A percentile compares a stretch with the other conserved stretches of the same genome.
These are phyloP conservation scores for Geotrypetes seraphini DNA, from an alignment of 2,797 vertebrate genomes.

Conservation along the genomic window DNA sequence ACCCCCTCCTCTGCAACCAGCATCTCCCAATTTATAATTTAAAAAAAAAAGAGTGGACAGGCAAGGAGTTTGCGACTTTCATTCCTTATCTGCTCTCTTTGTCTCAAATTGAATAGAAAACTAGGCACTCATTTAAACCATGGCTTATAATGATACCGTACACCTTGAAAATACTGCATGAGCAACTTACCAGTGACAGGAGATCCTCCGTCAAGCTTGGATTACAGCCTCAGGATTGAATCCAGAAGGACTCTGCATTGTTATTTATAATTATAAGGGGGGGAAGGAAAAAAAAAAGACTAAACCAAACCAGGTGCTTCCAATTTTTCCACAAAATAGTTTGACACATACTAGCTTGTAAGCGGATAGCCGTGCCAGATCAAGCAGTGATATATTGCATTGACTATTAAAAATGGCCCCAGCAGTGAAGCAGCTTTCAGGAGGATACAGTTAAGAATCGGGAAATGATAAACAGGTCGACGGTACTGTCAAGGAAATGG, in stretches of 20 bases:
- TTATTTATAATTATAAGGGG: constrained; percentile 33
- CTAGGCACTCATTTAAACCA: not conserved
- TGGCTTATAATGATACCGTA: not conserved
- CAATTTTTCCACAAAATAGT: constrained; percentile 32
- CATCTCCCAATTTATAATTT: no score
- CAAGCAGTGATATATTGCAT: constrained; percentile 45
- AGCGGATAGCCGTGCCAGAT: constrained; percentile 42
- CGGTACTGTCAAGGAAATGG: no score
- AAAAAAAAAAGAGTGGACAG: no score
- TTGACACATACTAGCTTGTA: constrained; percentile 47
- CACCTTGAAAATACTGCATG: constrained; percentile 27
- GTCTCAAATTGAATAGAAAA: no score
- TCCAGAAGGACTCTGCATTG: constrained; percentile 28
- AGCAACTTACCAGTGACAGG: constrained; percentile 34
- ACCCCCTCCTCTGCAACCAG: no score
- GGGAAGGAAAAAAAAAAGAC: constrained; percentile 19
- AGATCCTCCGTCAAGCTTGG: constrained; percentile 18
- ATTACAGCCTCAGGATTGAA: constrained; percentile 22
- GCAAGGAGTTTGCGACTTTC: no score
- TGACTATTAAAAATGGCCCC: constrained; percentile 31
- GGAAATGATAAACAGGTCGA: constrained; percentile 42
- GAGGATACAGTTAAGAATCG: constrained; percentile 22
- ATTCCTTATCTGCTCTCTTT: no score
- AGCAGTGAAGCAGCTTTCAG: constrained; percentile 35
- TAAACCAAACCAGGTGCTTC: constrained; percentile 52